These are phyloP conservation scores for Callyntrura guangdongensis DNA, from an alignment of 2,888 invertebrate genomes.

Conservation along the genomic window DNA sequence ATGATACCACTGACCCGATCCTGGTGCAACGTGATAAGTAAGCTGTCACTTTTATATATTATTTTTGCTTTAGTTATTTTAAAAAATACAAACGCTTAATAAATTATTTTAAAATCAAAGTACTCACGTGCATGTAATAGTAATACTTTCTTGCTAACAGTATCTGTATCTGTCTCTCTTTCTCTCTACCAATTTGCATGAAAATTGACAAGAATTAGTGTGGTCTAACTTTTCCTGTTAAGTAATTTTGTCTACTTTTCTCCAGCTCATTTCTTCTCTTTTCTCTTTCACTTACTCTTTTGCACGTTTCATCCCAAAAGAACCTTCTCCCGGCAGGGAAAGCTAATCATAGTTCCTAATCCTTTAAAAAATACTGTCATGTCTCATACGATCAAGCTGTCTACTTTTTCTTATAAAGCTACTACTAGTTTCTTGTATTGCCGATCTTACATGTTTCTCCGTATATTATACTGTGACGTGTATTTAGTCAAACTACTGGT, in stretches of 20 bases:
- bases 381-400: neutral
- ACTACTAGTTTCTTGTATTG: conserved; percentile 17
- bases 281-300: neutral
- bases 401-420: neutral
- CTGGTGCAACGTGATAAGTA: conserved; percentile 67
- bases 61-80: neutral
- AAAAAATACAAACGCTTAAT: neutral
- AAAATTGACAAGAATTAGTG: no score
- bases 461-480: conserved; percentile 49
- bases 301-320: no score
- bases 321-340: neutral
- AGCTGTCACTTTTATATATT: conserved; percentile 14
- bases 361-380: neutral
- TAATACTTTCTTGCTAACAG: neutral
- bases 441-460: conserved; percentile 5
- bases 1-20: conserved; percentile 1
- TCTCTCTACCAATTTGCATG: neutral
- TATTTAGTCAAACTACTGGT: conserved; percentile 65
- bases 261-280: neutral
- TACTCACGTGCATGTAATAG: no score
- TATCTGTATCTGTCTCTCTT: neutral
- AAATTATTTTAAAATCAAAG: neutral
- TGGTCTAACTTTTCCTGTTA: neutral
- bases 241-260: neutral
- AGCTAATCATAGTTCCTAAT: neutral